phyloP scores from a whole-genome alignment of 2,113 vertebrate species.

The Alces alces region DNA sequence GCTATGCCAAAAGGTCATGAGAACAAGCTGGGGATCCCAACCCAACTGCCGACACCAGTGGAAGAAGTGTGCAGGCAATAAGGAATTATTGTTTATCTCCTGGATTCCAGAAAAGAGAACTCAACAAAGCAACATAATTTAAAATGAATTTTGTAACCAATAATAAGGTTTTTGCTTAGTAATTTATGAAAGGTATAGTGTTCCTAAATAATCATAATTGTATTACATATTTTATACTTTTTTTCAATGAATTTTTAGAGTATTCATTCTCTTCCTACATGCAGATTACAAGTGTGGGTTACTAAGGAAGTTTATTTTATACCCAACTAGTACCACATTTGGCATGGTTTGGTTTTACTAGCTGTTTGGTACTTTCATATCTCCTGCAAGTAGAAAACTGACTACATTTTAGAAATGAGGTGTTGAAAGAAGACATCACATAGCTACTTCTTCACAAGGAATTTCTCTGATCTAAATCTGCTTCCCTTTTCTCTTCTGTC shows the following conservation, averaged over 20 bases:
- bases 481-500: background rate
- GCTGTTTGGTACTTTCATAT: background rate
- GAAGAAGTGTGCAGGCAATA: background rate
- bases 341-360: background rate
- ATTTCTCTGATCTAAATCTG: background rate
- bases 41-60: too few species aligned
- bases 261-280: background rate
- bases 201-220: background rate
- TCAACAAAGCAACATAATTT: background rate
- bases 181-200: background rate
- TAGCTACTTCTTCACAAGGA: background rate
- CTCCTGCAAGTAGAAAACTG: background rate
- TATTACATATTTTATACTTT: background rate
- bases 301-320: background rate
- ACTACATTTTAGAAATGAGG: background rate
- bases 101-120: background rate
- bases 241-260: background rate
- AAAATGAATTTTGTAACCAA: background rate
- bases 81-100: background rate
- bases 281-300: background rate
- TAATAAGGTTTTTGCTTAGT: background rate
- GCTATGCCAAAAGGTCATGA: background rate
- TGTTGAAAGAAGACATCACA: background rate
- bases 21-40: background rate
- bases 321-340: background rate